A percentile compares a stretch with the other conserved stretches of the same genome.
phyloP scores from a whole-genome alignment of 2,888 invertebrate genomes.

The Myopa tessellatipennis region DNA sequence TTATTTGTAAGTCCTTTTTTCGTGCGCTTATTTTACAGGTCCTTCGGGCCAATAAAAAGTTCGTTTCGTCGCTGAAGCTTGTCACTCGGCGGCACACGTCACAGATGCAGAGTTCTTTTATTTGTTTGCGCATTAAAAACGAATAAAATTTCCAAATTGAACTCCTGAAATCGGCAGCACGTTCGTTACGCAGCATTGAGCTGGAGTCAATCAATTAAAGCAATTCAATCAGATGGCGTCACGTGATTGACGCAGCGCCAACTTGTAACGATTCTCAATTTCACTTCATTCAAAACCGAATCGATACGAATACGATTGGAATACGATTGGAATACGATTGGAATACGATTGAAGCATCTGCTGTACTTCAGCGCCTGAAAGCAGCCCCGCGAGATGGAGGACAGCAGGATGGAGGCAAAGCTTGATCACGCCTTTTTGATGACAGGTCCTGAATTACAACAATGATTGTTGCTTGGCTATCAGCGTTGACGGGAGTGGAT shows the following conservation, averaged over 20 bases:
- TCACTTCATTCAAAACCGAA: background rate
- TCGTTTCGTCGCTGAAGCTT: background rate
- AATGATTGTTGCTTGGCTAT: no score
- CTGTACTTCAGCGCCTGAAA: no score
- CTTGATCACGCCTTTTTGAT: no score
- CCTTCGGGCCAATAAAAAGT: background rate
- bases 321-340: background rate
- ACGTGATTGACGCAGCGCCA: conserved; percentile 21
- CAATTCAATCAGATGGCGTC: conserved; percentile 13
- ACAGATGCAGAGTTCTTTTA: conserved; percentile 18
- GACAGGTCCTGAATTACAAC: no score
- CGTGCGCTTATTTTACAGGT: conserved; percentile 2
- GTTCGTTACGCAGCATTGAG: conserved; percentile 9
- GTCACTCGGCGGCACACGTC: background rate
- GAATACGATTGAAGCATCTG: conserved; percentile 4
- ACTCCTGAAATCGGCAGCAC: conserved; percentile 33
- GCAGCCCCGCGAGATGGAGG: no score
- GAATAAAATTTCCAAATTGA: conserved; percentile 45
- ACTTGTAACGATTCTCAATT: conserved; percentile 4
- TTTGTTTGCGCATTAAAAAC: conserved; percentile 44
- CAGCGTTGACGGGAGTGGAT: no score
- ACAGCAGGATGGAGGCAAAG: no score
- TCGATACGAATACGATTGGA: background rate
- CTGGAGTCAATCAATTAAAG: conserved; percentile 34
- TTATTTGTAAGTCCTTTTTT: conserved; percentile 35